Base-by-base conservation (phyloP, 2,888 invertebrate species). In the Xestobium rufovillosum region DNA sequence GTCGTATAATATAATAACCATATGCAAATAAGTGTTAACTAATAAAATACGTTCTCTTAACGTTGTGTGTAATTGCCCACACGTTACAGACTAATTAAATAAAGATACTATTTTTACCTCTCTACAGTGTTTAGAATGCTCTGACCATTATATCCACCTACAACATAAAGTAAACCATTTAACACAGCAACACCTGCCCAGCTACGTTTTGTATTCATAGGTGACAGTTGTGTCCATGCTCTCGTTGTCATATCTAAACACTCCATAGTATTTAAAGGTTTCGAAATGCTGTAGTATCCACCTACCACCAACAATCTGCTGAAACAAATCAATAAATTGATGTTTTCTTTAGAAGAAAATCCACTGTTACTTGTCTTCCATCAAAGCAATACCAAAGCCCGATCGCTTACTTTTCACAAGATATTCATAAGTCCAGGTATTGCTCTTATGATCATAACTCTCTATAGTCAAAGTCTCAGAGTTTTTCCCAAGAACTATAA, bases 71-170 rank as follows among this genome's bases (percentile, higher is more conserved):
- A n/a, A n/a, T n/a, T n/a, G n/a, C n/a, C n/a, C n/a, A n/a, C n/a
- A n/a, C n/a, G n/a, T n/a, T n/a, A n/a, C n/a, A n/a, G n/a, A n/a
- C n/a, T n/a, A n/a, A n/a, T n/a, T n/a, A n/a, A n/a, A n/a, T 31
- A 31, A 14, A 13, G 4, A 15, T 9, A 13, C 11, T 8, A 33
- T 30, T 34, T 12, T 27, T 52, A 72, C 64, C 81, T 71, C 68
- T 95, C 95, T 1, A 92, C 94, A 0, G 91, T 89, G 62, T 88
- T 91, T 28, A 94, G 72, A 61, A 92, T 94, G 55, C 90, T 90
- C 90, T 89, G 90, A 11, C 91, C 94, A 63, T 95, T 94, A 59
- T 94, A 94, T 0, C 95, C 95, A 1, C 94, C 94, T 2, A 94
- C 89, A 0, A 92, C 94, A 67, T 95, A 95, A 39, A 95, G 72